Evolutionary conservation across 2,113 vertebrate species (phyloP), one percentile per base, ranked within the genome.

Genomic region (Chamaea fasciata): DNA sequence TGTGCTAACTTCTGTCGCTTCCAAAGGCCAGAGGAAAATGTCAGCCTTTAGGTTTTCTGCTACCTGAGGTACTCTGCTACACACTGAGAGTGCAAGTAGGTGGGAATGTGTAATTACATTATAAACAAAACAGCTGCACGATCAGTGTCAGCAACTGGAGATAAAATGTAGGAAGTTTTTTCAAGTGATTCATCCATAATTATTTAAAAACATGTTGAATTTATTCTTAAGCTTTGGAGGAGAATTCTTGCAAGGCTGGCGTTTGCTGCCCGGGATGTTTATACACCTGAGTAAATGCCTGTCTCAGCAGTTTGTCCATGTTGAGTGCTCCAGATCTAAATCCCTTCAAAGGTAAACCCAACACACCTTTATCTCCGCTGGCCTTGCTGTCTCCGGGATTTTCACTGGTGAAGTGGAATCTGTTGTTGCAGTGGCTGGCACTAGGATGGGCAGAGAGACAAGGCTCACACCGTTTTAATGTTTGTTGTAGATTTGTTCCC

Each of bases 231-330:
- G 83, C 92, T 93, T 83, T 71, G 83, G 92, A 73, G 53, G 68
- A 75, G 81, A 83, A 88, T 93, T 95, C 95, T 83, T 91, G 65
- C 79, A 71, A 81, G 71, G 64, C 75, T 94, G 78, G 70, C 49
- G 0, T 73, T 94, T 74, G 85, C 91, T 19, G 2, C 56, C 83
- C 1, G 0, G 63, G 88, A 14, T 95, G 94, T 96, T 96, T 96
- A 76, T 93, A 62, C 77, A 95, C 91, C 85, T 94, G 96, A 93
- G 69, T 28, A 95, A 95, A 90, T 89, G 96, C 85, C 85, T 95
- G 87, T 53, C 65, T 96, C 96, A 95, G 96, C 96, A 96, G 76
- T 95, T 95, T 81, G 84, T 65, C 19, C 3, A 5, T 71, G 90
- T 75, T 42, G 57, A 93, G 76, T 17, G 69, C 80, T 95, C 80